phyloP scores from a whole-genome alignment of 2,888 invertebrate genomes.

The Conistra vaccinii region DNA sequence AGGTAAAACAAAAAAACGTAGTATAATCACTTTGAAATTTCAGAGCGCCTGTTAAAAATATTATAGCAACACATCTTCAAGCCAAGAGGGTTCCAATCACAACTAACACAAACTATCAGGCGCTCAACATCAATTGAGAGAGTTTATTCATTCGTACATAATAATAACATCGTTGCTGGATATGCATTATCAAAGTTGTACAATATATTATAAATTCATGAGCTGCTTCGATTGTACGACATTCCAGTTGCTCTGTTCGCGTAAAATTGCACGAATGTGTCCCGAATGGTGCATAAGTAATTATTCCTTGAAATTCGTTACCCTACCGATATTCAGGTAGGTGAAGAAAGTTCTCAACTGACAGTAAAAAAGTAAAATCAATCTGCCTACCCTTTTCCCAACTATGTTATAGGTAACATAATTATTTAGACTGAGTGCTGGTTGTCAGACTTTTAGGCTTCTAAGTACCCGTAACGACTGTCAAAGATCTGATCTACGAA shows the following conservation, averaged over 20 bases:
- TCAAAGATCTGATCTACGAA: neutral
- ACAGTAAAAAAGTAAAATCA: neutral
- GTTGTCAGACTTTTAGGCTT: neutral
- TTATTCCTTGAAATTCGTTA: slow-evolving; percentile 34
- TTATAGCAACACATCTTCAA: slow-evolving; percentile 40
- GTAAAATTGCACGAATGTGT: slow-evolving; percentile 50
- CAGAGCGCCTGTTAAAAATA: slow-evolving; percentile 41
- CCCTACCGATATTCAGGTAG: neutral
- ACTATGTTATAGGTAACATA: too few relatives aligned
- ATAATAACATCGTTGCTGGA: slow-evolving; percentile 23
- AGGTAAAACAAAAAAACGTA: neutral
- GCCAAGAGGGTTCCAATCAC: neutral
- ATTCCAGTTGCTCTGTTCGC: slow-evolving; percentile 37
- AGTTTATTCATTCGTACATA: slow-evolving; percentile 33
- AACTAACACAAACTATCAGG: slow-evolving; percentile 35
- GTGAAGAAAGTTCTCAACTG: neutral
- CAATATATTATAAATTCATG: slow-evolving; percentile 71
- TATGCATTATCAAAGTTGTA: slow-evolving; percentile 51
- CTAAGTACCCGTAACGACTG: neutral
- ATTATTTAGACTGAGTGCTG: too few relatives aligned
- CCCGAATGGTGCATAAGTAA: slow-evolving; percentile 58
- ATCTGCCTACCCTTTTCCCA: neutral
- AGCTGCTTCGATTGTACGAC: slow-evolving; percentile 64
- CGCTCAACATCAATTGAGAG: slow-evolving; percentile 30
- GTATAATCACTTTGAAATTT: neutral